Conservation (phyloP, 2,113 vertebrate genomes). For the Capreolus pygargus region DNA sequence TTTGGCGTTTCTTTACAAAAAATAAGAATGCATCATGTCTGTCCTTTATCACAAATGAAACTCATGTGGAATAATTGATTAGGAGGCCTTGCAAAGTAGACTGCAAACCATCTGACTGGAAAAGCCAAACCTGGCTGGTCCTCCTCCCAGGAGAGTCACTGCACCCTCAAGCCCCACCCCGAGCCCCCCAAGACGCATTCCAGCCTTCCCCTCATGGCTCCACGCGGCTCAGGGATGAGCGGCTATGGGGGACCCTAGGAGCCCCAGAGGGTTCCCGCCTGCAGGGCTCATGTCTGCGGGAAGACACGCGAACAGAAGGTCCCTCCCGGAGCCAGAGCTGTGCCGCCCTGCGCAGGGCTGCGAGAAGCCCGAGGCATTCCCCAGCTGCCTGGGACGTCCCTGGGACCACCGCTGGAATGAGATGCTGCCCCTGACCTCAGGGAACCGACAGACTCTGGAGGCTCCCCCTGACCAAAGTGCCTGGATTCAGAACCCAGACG, state of each 20-base stretch:
- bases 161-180: neutral
- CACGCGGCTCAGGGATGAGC: neutral
- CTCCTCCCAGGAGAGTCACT: accelerated
- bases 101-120: too few relatives aligned
- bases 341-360: accelerated
- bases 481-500: accelerated
- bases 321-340: neutral
- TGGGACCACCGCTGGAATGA: accelerated
- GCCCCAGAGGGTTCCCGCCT: neutral
- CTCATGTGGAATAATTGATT: neutral
- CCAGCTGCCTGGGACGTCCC: neutral
- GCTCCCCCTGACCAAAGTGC: accelerated
- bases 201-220: accelerated
- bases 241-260: neutral
- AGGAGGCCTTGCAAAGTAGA: neutral
- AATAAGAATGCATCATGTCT: accelerated
- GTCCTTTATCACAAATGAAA: neutral
- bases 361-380: accelerated
- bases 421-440: neutral
- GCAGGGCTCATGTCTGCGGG: accelerated
- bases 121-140: neutral
- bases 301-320: accelerated
- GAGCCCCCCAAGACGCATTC: accelerated
- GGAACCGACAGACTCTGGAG: neutral
- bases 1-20: neutral